Percentiles rank a stretch among this genome's conserved stretches.
Evolutionary conservation across 2,797 vertebrate genomes (phyloP).

Genomic region (Myripristis jacobus): DNA sequence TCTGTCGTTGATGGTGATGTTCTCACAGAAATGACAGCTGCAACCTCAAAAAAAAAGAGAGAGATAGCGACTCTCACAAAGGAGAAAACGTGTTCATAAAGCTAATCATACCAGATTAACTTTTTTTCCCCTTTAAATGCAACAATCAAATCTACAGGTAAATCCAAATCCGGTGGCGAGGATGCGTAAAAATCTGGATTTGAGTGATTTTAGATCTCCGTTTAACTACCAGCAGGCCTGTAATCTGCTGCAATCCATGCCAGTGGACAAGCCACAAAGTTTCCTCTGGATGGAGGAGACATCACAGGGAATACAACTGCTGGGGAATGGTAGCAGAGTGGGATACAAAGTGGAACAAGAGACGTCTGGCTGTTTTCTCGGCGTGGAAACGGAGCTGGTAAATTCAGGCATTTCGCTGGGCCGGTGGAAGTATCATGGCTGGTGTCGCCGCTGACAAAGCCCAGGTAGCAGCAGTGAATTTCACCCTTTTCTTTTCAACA

Average conservation of each 20-base stretch:
- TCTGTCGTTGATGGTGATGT: constrained; percentile 10
- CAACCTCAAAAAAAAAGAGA: neutral
- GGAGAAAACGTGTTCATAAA: constrained; percentile 14
- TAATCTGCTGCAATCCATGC: constrained; percentile 46
- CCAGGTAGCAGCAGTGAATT: constrained; percentile 12
- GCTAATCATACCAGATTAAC: constrained; percentile 36
- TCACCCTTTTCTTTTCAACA: neutral
- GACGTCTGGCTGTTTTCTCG: constrained; percentile 64
- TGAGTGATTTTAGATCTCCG: neutral
- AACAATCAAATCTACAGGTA: constrained; percentile 9
- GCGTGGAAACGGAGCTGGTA: constrained; percentile 67
- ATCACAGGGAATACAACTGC: constrained; percentile 31
- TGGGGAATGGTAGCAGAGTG: constrained; percentile 26
- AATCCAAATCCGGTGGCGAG: constrained; percentile 4
- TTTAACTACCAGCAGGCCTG: constrained; percentile 41
- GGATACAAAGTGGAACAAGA: constrained; percentile 56
- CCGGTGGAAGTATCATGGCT: constrained; percentile 37
- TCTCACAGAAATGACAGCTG: constrained; percentile 34
- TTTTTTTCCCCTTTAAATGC: constrained; percentile 14
- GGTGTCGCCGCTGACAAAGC: constrained; percentile 24
- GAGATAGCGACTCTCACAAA: neutral
- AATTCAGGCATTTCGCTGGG: constrained; percentile 58
- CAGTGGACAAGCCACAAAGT: constrained; percentile 38
- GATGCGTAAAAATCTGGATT: constrained; percentile 1
- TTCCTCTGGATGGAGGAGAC: constrained; percentile 32